Evolutionary conservation across 1,140 invertebrate species (phyloP), one percentile per base, ranked within the genome.

Genomic region (Pseudoatta argentina): DNA sequence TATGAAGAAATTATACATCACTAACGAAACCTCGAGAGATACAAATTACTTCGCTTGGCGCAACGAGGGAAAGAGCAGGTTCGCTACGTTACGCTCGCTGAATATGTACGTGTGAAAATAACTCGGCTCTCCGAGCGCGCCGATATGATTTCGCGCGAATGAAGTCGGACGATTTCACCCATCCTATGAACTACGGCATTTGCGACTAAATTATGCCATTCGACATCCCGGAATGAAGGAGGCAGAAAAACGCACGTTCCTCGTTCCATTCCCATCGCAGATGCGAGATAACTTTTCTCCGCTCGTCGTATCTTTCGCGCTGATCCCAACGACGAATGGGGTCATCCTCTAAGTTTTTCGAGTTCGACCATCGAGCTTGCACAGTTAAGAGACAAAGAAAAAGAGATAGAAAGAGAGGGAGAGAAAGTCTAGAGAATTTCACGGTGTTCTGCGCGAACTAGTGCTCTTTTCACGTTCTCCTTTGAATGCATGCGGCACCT

Each of bases 291-390:
- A 89, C 81, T 88, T 88, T 78, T 87, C 79, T 85, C 30, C 86
- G n/a, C 71, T 39, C n/a, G 63, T 61, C 63, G 63, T 72, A 75
- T 86, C 85, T 88, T 61, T 59, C 61, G 39, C 64, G 44, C 63
- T 89, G 83, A 85, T 89, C 71, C 88, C 79, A 72, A 73, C 85
- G 64, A 87, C 77, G 87, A 91, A 88, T 76, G 77, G 72, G 89
- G 83, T 89, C 89, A 87, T 91, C 59, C 79, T n/a, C 78, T 16
- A 88, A 91, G 79, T 76, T 91, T 91, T 90, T 64, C 88, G 57
- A 86, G 66, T 88, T 89, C 73, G 59, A 57, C 64, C 86, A n/a
- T 12, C 34, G 69, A 88, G 39, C 57, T 79, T 59, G 48, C 44
- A 30, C 79, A 12, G 55, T 16, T 27, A 10, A 55, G 34, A 21